Evolutionary conservation across 2,797 vertebrate species (phyloP), one percentile per base, ranked within the genome.

Genomic region (Sphenodon punctatus): DNA sequence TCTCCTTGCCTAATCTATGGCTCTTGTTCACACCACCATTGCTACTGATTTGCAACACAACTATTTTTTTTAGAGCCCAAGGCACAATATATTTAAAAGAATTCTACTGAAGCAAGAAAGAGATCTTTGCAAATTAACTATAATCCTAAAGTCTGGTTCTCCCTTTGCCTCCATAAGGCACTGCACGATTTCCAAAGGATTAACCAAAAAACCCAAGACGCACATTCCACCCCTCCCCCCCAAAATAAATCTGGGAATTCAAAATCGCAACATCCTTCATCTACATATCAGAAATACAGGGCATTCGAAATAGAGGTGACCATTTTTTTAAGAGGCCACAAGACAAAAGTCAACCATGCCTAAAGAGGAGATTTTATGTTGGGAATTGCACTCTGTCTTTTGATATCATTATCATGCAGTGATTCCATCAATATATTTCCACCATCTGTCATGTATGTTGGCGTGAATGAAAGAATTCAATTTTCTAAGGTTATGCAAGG

Each of bases 141-240:
- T 88, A 80, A 82, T 75, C 80, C 80, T 64, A 73, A 59, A 55
- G 58, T 73, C 45, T 85, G 71, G n/a, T 71, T 70, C 45, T 63
- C 80, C 51, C 69, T 91, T 59, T 76, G 70, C 84, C 90, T 91
- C 88, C 67, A 78, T 90, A 94, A 93, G 91, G 91, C 90, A 90
- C 93, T 88, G 80, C 88, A 91, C 87, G 90, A 91, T 89, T 91
- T 90, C 90, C 73, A 67, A 82, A 92, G 83, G 80, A 83, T 90
- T 87, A 79, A 78, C 79, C 56, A 77, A 75, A 79, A 85, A 76
- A 75, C 48, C 71, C 69, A 80, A 39, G 68, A 68, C 79, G 76
- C 65, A 73, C 55, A 61, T 43, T 83, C 65, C 73, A 53, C 82
- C 67, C 38, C n/a, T 45, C 61, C 66, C 77, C 38, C 41, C 72